Evolutionary conservation across 2,797 vertebrate species (phyloP).

Genomic region (Trichosurus vulpecula): DNA sequence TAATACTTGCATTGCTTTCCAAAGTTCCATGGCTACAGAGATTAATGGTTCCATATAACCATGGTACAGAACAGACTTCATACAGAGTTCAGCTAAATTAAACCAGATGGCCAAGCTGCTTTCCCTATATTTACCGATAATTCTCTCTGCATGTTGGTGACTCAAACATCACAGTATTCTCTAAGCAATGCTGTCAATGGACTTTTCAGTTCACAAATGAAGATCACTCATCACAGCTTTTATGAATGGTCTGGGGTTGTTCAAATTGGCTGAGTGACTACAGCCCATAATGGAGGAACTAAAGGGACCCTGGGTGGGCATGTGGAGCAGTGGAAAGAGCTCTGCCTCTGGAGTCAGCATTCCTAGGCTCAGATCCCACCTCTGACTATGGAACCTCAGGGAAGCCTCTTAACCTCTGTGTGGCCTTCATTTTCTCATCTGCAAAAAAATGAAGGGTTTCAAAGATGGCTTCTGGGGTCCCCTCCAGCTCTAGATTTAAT

Average conservation of each 20-base stretch:
- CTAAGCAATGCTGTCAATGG: constrained; percentile 7
- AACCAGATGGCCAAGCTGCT: constrained; percentile 17
- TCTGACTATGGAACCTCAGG: not conserved
- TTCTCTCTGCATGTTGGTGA: constrained; percentile 7
- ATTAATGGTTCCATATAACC: not conserved
- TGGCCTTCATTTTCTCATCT: not conserved
- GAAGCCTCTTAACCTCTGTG: not conserved
- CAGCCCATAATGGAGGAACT: not conserved
- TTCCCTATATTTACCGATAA: not conserved
- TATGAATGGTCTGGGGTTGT: not conserved
- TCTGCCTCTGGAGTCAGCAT: not conserved
- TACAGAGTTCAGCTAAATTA: not conserved
- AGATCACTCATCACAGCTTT: not conserved
- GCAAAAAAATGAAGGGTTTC: not conserved
- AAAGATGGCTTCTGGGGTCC: not conserved
- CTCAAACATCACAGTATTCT: constrained; percentile 36
- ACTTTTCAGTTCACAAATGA: constrained; percentile 34
- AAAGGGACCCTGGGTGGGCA: not conserved
- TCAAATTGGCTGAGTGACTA: not conserved
- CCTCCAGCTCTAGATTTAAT: not conserved
- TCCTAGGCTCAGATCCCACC: not conserved
- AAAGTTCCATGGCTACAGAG: not conserved
- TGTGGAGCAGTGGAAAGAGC: not conserved
- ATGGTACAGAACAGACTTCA: not conserved
- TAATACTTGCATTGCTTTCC: constrained; percentile 14